Evolutionary conservation across 2,888 invertebrate genomes (phyloP).

Genomic region (Chloroclystis v-ata): DNA sequence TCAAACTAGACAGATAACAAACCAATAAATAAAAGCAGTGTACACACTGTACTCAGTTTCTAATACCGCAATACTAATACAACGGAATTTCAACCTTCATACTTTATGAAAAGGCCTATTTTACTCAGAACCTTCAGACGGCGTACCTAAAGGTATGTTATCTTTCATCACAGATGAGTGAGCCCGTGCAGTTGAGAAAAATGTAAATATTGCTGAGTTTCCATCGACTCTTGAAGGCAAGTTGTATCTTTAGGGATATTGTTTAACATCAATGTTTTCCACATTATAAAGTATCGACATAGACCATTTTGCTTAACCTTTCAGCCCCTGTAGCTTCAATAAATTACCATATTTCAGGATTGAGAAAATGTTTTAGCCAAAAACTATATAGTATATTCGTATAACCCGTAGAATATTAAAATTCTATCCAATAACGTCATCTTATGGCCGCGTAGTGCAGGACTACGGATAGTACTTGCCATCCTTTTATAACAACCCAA

Average conservation of each 20-base stretch:
- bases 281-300: constrained; percentile 37
- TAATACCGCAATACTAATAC: background rate
- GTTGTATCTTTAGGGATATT: constrained; percentile 38
- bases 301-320: constrained; percentile 16
- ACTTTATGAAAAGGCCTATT: constrained; percentile 23
- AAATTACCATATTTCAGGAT: background rate
- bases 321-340: constrained; percentile 3
- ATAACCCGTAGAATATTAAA: too few species aligned
- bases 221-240: constrained; percentile 34
- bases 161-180: constrained; percentile 65
- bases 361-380: too few species aligned
- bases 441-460: too few species aligned
- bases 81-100: constrained; percentile 12
- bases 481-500: too few species aligned
- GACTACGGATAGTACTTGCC: too few species aligned
- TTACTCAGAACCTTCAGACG: constrained; percentile 23
- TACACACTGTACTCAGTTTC: background rate
- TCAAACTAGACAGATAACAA: too few species aligned
- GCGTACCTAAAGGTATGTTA: constrained; percentile 38
- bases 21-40: too few species aligned
- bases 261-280: constrained; percentile 40
- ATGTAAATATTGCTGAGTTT: constrained; percentile 41
- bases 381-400: too few species aligned
- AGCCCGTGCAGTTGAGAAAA: constrained; percentile 49
- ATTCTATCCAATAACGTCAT: too few species aligned